Percentiles rank a stretch among this genome's conserved stretches.
These are phyloP conservation scores for Oenanthe melanoleuca DNA, from an alignment of 2,113 vertebrate species.

Conservation along the genomic window DNA sequence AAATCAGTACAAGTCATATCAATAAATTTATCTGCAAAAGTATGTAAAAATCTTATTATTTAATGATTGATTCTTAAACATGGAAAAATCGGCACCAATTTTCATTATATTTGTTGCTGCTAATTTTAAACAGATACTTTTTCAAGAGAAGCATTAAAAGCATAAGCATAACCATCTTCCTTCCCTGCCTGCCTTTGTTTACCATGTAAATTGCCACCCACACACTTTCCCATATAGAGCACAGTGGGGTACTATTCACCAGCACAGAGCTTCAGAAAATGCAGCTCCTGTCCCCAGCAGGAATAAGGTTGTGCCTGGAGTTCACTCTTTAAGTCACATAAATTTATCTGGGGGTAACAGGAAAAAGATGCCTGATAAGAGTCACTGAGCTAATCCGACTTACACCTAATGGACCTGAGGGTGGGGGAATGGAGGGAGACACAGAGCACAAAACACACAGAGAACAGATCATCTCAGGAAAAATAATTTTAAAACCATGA, in stretches of 20 bases:
- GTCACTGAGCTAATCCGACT: background rate
- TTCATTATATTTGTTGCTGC: background rate
- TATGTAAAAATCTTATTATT: background rate
- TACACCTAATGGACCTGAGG: background rate
- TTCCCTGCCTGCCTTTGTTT: slow-evolving; percentile 53
- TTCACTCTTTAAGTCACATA: background rate
- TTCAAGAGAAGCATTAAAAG: background rate
- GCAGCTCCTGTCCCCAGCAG: slow-evolving; percentile 41
- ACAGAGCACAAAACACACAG: background rate
- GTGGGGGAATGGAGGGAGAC: background rate
- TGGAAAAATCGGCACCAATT: background rate
- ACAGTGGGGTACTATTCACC: slow-evolving; percentile 53
- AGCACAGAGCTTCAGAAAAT: slow-evolving; percentile 14
- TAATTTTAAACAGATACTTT: background rate
- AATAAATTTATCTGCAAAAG: background rate
- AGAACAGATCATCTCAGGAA: background rate
- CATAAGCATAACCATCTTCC: background rate
- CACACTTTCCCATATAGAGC: slow-evolving; percentile 29
- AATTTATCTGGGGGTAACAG: slow-evolving; percentile 19
- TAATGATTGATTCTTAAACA: background rate
- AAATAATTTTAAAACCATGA: background rate
- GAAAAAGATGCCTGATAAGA: slow-evolving; percentile 13
- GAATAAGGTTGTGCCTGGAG: slow-evolving; percentile 12
- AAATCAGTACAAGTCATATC: background rate
- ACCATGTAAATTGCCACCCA: slow-evolving; percentile 64